Conservation (phyloP, 2,797 vertebrate species). For the Florisuga fusca region DNA sequence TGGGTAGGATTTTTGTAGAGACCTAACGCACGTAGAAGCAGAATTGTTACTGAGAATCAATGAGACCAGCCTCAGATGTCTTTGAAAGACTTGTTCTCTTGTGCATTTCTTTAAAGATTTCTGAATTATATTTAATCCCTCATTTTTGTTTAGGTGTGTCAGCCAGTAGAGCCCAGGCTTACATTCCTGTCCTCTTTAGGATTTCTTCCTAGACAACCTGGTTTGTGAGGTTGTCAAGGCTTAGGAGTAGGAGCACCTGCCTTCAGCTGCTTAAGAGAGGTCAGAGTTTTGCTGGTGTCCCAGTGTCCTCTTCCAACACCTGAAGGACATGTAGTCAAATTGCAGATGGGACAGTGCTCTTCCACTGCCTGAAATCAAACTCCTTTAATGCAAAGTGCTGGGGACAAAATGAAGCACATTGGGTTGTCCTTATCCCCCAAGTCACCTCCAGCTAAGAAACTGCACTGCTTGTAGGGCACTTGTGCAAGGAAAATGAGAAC, state of each 20-base stretch:
- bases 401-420: fast-evolving
- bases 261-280: neutral
- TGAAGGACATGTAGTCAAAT: neutral
- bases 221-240: neutral
- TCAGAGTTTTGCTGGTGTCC: neutral
- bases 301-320: neutral
- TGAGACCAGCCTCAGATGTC: neutral
- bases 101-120: constrained; percentile 1
- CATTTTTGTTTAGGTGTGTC: neutral
- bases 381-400: neutral
- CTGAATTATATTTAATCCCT: constrained; percentile 48
- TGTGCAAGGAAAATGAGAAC: neutral
- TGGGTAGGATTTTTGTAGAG: neutral
- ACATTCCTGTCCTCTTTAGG: neutral
- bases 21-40: neutral
- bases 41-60: neutral
- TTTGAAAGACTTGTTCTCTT: neutral
- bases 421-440: neutral
- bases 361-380: neutral
- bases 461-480: fast-evolving
- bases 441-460: neutral
- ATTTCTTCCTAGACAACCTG: neutral
- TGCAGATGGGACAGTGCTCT: neutral
- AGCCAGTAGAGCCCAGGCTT: neutral
- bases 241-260: neutral